Evolutionary conservation across 2,888 invertebrate genomes (phyloP), one percentile per base, ranked within the genome.

Genomic region (Hermaeophaga mercurialis): DNA sequence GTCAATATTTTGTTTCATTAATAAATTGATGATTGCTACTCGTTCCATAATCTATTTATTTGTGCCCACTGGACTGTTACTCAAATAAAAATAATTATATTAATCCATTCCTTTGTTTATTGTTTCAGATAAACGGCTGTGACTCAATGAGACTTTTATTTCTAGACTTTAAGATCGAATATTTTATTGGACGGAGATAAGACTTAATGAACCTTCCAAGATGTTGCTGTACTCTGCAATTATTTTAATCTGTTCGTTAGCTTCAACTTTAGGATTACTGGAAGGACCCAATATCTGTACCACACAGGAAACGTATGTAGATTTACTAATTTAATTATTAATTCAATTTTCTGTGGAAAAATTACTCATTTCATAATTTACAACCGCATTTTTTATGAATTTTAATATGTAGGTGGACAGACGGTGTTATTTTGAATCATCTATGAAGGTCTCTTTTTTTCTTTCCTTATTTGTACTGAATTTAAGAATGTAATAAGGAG

Each of bases 261-360:
- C 49, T 7, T 34, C 46, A 8, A 31, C 46, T 48, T 48, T 50
- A 14, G 61, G 54, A 7, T 50, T 58, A 33, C 56, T 68, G 15
- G 67, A 68, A 58, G 91, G 91, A 44, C 88, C 90, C 18, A 90
- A 92, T 78, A 84, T 92, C 58, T 92, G 92, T 78, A 88, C 86
- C 6, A 83, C 83, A 66, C 86, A 89, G 71, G 89, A 89, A 78
- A 80, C 84, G 90, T 90, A 75, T 85, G 88, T 83, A 11, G 8
- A 54, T 22, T 5, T 22, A 5, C n/a, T n/a, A n/a, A n/a, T n/a
- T n/a, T n/a, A n/a, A n/a, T n/a, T n/a, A n/a, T n/a, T n/a, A n/a
- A n/a, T n/a, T n/a, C n/a, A n/a, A n/a, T 22, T 22, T 22, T 22
- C 22, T 22, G 3, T 22, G n/a, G 22, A 22, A 22, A 22, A 22